Evolutionary conservation across 2,888 invertebrate genomes (phyloP).

Genomic region (Choreutis nemorana): DNA sequence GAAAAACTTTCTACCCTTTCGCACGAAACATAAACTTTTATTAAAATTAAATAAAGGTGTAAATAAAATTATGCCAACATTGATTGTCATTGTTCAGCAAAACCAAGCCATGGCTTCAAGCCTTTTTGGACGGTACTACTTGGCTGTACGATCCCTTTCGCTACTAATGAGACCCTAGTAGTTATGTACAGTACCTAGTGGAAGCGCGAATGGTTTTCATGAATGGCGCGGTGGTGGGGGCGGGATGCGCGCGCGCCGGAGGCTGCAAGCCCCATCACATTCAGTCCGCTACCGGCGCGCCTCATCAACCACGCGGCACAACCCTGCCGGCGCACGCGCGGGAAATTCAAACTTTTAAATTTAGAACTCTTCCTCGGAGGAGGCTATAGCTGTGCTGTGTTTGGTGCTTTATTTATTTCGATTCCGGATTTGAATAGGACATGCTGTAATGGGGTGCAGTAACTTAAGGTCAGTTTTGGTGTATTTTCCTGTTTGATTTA

Average conservation of each 20-base stretch:
- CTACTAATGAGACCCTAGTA: too few species aligned
- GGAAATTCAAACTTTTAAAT: constrained; percentile 36
- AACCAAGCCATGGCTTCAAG: too few species aligned
- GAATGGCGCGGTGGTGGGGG: constrained; percentile 52
- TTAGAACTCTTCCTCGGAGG: constrained; percentile 16
- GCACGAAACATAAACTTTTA: too few species aligned
- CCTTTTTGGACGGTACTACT: too few species aligned
- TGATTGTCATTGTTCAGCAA: too few species aligned
- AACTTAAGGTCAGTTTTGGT: constrained; percentile 39
- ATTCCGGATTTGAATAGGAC: constrained; percentile 24
- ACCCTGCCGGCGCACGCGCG: constrained; percentile 22
- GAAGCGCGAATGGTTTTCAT: constrained; percentile 47
- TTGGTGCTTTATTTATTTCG: constrained; percentile 25
- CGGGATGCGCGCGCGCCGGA: constrained; percentile 24
- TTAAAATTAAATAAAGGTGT: too few species aligned
- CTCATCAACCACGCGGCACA: constrained; percentile 24
- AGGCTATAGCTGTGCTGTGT: constrained; percentile 27
- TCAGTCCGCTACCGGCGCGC: constrained; percentile 35
- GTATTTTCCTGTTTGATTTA: constrained; percentile 1
- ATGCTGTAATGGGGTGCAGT: constrained; percentile 51
- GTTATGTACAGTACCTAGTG: too few species aligned
- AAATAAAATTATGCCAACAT: too few species aligned
- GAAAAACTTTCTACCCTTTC: too few species aligned
- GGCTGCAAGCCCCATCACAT: constrained; percentile 12
- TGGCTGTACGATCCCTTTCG: too few species aligned